Percentiles rank a stretch among this genome's conserved stretches.
These are phyloP conservation scores for human (Homo sapiens) DNA, from an alignment of 2,113 vertebrate genomes.

Conservation along the genomic window DNA sequence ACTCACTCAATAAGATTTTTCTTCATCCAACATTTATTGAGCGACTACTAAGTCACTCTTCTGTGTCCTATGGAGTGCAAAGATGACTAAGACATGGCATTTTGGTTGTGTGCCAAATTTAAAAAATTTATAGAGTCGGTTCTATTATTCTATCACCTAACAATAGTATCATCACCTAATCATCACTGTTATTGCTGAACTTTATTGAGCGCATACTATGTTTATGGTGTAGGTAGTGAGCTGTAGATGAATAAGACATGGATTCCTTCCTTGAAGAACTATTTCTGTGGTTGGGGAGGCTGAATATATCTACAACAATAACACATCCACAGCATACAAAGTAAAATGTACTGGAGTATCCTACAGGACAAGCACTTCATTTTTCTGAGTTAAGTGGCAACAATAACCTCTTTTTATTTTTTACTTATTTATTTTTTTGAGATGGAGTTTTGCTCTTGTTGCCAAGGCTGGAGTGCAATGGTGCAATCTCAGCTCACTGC, in stretches of 20 bases:
- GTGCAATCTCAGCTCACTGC: background rate
- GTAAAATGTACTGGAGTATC: background rate
- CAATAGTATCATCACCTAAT: background rate
- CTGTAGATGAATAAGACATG: background rate
- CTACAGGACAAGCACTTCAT: background rate
- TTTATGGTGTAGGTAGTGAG: background rate
- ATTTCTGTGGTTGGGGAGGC: background rate
- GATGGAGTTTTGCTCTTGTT: background rate
- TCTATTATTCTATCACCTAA: background rate
- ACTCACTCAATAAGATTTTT: background rate
- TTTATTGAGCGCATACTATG: background rate
- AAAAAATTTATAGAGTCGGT: background rate
- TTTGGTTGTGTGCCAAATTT: background rate
- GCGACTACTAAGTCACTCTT: background rate
- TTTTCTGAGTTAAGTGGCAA: constrained; percentile 2
- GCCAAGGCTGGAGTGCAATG: background rate
- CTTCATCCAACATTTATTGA: background rate
- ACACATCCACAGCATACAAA: background rate
- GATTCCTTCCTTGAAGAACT: background rate
- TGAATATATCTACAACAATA: background rate
- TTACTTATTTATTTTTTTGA: background rate
- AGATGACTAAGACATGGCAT: background rate
- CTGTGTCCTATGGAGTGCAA: background rate
- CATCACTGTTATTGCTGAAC: background rate
- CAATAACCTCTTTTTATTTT: background rate